Percentiles rank a stretch among this genome's conserved stretches.
Evolutionary conservation across 2,797 vertebrate species (phyloP).

Genomic region (Sebastes nivosus): DNA sequence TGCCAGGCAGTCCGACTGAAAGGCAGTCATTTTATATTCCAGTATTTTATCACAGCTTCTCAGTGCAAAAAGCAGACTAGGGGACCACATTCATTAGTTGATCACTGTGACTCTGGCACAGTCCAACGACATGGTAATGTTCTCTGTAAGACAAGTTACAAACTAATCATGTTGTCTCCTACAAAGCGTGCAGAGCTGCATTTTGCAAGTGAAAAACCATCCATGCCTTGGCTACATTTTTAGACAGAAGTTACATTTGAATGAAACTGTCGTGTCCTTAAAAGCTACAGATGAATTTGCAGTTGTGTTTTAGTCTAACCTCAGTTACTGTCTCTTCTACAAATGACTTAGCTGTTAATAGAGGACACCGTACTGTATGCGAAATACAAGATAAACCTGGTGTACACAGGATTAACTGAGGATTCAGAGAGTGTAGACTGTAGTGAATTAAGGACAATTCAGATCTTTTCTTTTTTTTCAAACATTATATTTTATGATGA

Average conservation of each 20-base stretch:
- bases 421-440: not conserved
- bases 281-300: not conserved
- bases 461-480: not conserved
- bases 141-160: conserved; percentile 22
- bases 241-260: not conserved
- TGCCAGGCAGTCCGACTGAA: conserved; percentile 63
- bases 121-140: conserved; percentile 20
- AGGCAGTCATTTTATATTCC: conserved; percentile 67
- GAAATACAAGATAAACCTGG: not conserved
- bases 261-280: not conserved
- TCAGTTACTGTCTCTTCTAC: not conserved
- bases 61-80: conserved; percentile 40
- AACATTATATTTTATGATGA: not conserved
- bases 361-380: not conserved
- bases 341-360: not conserved
- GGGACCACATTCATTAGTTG: conserved; percentile 47
- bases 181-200: not conserved
- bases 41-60: conserved; percentile 50
- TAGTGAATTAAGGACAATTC: not conserved
- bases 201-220: not conserved
- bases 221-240: conserved; percentile 5
- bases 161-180: conserved; percentile 6
- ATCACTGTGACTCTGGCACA: conserved; percentile 48
- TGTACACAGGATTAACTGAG: not conserved
- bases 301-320: not conserved